Percentiles rank a stretch among this genome's conserved stretches.
These are phyloP conservation scores for Chiloscyllium punctatum DNA, from an alignment of 2,797 vertebrate species.

Conservation along the genomic window DNA sequence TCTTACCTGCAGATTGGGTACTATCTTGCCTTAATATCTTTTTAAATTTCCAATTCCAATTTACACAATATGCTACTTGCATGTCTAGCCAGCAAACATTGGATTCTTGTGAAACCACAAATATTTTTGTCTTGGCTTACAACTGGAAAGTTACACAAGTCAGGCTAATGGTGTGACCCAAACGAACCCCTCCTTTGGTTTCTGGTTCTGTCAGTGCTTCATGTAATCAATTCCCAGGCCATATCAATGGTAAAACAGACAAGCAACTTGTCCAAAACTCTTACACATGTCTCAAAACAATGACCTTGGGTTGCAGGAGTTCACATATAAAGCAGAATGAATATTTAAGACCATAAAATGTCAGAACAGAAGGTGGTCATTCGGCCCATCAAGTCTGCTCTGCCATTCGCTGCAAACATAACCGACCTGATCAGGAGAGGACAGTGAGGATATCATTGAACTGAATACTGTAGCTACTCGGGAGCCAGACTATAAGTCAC, in stretches of 20 bases:
- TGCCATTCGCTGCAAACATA: too few relatives aligned
- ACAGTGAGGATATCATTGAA: not conserved
- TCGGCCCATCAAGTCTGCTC: too few relatives aligned
- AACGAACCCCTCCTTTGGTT: not conserved
- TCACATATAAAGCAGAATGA: too few relatives aligned
- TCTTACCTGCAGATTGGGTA: not conserved
- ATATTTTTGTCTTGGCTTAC: not conserved
- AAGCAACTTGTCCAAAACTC: not conserved
- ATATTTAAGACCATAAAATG: too few relatives aligned
- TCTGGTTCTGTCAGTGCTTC: not conserved
- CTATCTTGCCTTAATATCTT: not conserved
- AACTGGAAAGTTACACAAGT: not conserved
- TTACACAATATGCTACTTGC: not conserved
- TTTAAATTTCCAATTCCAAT: too few relatives aligned
- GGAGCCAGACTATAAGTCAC: too few relatives aligned
- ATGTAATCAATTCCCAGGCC: not conserved
- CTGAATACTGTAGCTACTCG: too few relatives aligned
- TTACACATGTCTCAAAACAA: not conserved
- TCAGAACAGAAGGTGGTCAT: too few relatives aligned
- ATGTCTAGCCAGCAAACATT: not conserved
- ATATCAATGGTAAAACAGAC: not conserved
- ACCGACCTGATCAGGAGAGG: not conserved
- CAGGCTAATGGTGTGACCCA: not conserved
- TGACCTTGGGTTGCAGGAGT: not conserved
- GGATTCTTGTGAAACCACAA: not conserved